phyloP scores from a whole-genome alignment of 2,113 vertebrate species.

The Phocoena sinus region DNA sequence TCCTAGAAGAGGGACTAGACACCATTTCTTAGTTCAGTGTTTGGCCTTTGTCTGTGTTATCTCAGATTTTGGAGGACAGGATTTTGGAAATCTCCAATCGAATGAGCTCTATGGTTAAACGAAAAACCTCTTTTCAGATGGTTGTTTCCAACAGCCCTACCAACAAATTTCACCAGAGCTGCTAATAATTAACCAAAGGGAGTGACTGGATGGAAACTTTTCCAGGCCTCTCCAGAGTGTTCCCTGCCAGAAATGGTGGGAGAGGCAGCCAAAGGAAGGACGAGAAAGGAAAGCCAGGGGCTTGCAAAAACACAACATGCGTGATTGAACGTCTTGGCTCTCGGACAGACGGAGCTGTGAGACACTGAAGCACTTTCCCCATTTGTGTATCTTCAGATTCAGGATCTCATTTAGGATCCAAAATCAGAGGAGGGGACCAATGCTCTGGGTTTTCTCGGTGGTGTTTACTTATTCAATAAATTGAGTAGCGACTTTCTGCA shows the following conservation, averaged over 20 bases:
- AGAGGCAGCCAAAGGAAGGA: conserved; percentile 22
- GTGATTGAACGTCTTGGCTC: not conserved
- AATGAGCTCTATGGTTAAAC: not conserved
- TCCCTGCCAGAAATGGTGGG: conserved; percentile 23
- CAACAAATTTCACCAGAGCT: conserved; percentile 27
- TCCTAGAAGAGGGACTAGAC: not conserved
- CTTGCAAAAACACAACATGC: conserved; percentile 30
- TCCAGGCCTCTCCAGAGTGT: not conserved
- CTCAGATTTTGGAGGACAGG: not conserved
- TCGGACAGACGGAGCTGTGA: not conserved
- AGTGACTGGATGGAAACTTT: conserved; percentile 54
- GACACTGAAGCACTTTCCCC: not conserved
- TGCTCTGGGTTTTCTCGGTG: not conserved
- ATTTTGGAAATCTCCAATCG: not conserved
- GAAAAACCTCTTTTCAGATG: not conserved
- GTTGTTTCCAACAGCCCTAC: not conserved
- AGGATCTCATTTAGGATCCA: not conserved
- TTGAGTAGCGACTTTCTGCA: not conserved
- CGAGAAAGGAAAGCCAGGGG: not conserved
- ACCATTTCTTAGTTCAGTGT: not conserved
- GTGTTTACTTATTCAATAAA: not conserved
- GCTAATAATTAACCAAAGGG: conserved; percentile 63
- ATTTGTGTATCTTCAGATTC: not conserved
- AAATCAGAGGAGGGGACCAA: not conserved
- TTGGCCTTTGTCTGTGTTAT: not conserved